A percentile compares a stretch with the other conserved stretches of the same genome.
Evolutionary conservation across 2,888 invertebrate genomes (phyloP).

Genomic region (Kuschelorhynchus macadamiae): DNA sequence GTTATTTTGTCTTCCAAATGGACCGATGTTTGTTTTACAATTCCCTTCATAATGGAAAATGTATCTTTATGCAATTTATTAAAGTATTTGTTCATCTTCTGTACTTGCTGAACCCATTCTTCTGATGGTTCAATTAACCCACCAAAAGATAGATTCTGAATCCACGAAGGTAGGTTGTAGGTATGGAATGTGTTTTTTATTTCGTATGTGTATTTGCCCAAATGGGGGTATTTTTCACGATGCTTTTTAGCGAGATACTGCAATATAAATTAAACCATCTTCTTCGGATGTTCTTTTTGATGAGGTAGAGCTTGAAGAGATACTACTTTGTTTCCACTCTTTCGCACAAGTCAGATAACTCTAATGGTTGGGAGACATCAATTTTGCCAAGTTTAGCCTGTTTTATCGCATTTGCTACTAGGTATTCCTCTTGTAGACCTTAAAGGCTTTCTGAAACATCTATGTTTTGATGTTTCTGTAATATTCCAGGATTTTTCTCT

Average conservation of each 20-base stretch:
- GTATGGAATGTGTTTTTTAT: background rate
- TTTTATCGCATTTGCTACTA: conserved; percentile 25
- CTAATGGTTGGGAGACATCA: background rate
- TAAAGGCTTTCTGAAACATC: conserved; percentile 18
- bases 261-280: conserved; percentile 28
- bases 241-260: conserved; percentile 22
- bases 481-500: conserved; percentile 37
- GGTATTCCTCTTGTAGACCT: conserved; percentile 28
- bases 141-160: conserved; percentile 17
- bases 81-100: conserved; percentile 3
- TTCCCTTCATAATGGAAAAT: too few relatives aligned
- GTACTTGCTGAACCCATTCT: background rate
- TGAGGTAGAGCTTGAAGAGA: conserved; percentile 13
- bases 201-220: conserved; percentile 13
- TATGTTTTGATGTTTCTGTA: conserved; percentile 12
- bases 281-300: conserved; percentile 8
- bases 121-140: conserved; percentile 10
- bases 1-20: too few relatives aligned
- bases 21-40: background rate
- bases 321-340: conserved; percentile 24
- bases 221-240: conserved; percentile 1
- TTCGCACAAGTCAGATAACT: background rate
- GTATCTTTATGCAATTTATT: conserved; percentile 12
- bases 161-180: conserved; percentile 13
- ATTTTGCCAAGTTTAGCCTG: conserved; percentile 21